Base-by-base conservation (phyloP, 2,888 invertebrate species). In the Alentia gelatinosa region DNA sequence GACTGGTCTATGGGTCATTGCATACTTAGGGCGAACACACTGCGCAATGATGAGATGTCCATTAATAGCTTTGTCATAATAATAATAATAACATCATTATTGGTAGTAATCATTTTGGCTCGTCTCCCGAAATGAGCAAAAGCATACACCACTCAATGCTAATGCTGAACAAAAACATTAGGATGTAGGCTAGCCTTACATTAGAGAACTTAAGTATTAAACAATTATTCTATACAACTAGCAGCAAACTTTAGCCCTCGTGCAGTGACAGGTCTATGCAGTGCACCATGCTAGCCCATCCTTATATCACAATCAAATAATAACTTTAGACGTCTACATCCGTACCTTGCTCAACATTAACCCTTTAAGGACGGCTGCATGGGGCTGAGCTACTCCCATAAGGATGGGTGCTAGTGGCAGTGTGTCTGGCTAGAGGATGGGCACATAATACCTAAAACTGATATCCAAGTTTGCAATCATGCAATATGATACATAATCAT, bases 301-400 rank as follows among this genome's bases (percentile, higher is more conserved):
- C 86, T 86, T 30, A 47, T 86, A 86, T 86, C 42, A 86, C 50
- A 86, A 86, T 86, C 79, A 79, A 86, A 47, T 26, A 86, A 86
- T 86, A 86, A 50, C 86, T 83, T 30, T 26, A 47, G 47, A 86
- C 86, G 3, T 42, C 86, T 86, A 86, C 86, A 86, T 86, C 86
- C 86, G 86, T 86, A 23, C 86, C 33, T 86, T 86, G 86, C 86
- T 86, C 86, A 86, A 86, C 86, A 86, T 86, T 86, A n/a, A n/a
- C n/a, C n/a, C n/a, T n/a, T n/a, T n/a, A n/a, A n/a, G n/a, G n/a
- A n/a, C n/a, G n/a, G n/a, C n/a, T n/a, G n/a, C n/a, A n/a, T n/a
- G n/a, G n/a, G n/a, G n/a, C n/a, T n/a, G n/a, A n/a, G n/a, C n/a
- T n/a, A n/a, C n/a, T n/a, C n/a, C n/a, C n/a, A n/a, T n/a, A n/a